Evolutionary conservation across 2,113 vertebrate genomes (phyloP), one percentile per base, ranked within the genome.

Genomic region (Chaetorhynchus papuensis): DNA sequence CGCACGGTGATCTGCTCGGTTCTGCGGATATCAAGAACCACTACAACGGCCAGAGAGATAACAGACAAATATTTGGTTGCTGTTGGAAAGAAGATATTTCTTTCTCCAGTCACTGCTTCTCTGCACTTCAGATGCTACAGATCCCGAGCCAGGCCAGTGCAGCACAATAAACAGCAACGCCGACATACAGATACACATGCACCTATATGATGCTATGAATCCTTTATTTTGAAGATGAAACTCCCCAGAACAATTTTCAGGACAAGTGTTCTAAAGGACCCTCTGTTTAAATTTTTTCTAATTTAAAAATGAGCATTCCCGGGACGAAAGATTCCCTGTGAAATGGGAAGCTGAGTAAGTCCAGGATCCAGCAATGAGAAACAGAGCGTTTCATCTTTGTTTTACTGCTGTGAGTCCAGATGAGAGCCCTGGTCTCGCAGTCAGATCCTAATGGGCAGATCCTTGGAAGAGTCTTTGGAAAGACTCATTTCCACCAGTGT

Each of bases 291-390:
- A 2, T 89, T 53, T 83, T 87, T 91, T 61, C 47, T 75, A 3
- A 72, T 79, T 81, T 79, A 52, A 70, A 90, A 91, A 69, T 3
- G 45, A 69, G 53, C 0, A 0, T 7, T 87, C n/a, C 37, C 4
- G 8, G 64, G 50, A 88, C 2, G 0, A 63, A 50, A 54, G 70
- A 71, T 39, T 66, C 64, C 2, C 70, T 54, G 60, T 4, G 35
- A 47, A 94, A 75, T 3, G 2, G 42, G 54, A 35, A 87, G 81
- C 64, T 64, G 65, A 90, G 59, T 23, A 49, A 91, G 60, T 45
- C 75, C 66, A 79, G 79, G 77, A 93, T 68, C 65, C 76, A 77
- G 81, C 90, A 91, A 90, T 74, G 82, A 92, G 91, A 93, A 93
- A 83, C 89, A 79, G 93, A 95, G 87, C 16, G 1, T 89, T 96